A percentile compares a stretch with the other conserved stretches of the same genome.
These are phyloP conservation scores for Ibidorhyncha struthersii DNA, from an alignment of 2,113 vertebrate genomes.

Conservation along the genomic window DNA sequence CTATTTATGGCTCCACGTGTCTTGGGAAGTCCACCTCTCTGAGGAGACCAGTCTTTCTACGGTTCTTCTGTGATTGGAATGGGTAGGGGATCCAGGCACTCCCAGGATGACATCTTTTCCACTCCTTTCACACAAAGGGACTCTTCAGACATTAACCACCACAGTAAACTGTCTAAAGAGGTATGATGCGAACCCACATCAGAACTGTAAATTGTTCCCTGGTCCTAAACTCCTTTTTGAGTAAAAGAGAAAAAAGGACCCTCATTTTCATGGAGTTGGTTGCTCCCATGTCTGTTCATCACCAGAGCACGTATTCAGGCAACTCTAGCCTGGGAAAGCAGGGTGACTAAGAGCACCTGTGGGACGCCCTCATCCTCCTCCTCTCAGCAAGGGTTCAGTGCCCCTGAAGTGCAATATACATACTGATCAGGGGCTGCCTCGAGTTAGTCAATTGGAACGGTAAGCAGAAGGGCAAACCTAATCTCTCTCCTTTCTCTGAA, in stretches of 20 bases:
- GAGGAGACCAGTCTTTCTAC: neutral
- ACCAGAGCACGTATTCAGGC: neutral
- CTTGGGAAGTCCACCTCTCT: neutral
- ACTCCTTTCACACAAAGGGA: neutral
- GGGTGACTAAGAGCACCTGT: neutral
- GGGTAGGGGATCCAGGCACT: neutral
- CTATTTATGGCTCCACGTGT: neutral
- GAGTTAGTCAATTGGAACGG: neutral
- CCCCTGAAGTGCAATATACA: neutral
- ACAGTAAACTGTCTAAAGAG: neutral
- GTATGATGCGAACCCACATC: neutral
- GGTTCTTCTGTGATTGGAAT: neutral
- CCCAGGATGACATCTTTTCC: neutral
- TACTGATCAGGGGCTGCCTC: neutral
- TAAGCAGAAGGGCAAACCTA: neutral
- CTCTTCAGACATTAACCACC: neutral
- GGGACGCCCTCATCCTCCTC: neutral
- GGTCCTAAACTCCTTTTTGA: neutral
- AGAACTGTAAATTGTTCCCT: neutral
- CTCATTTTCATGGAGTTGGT: neutral
- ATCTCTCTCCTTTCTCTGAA: neutral
- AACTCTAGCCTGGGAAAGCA: neutral
- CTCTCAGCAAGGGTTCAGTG: neutral
- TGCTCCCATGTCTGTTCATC: neutral
- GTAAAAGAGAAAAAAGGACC: neutral